phyloP scores from a whole-genome alignment of 2,888 invertebrate species.

The Polymixis flavicincta region DNA sequence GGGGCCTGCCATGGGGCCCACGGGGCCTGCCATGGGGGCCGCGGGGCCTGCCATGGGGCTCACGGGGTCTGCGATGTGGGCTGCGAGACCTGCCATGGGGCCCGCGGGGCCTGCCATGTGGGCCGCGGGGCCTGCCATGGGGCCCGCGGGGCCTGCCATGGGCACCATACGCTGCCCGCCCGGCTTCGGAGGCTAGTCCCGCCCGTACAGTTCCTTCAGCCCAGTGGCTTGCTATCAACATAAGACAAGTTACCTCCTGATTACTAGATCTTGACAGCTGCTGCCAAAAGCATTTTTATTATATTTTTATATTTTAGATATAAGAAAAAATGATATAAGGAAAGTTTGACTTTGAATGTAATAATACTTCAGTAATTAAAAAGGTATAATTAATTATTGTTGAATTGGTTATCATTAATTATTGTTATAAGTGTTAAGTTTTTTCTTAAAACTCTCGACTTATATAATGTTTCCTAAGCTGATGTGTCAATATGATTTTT shows the following conservation, averaged over 20 bases:
- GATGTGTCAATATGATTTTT: background rate
- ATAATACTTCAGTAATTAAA: conserved; percentile 10
- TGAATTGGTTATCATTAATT: background rate
- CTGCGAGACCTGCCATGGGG: background rate
- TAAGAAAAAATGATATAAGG: conserved; percentile 13
- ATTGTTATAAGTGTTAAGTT: conserved; percentile 22
- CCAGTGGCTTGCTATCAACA: background rate
- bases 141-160: background rate
- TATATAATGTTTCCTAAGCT: conserved; percentile 2
- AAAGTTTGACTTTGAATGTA: conserved; percentile 27
- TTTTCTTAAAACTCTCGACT: conserved; percentile 9
- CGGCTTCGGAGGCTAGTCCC: conserved; percentile 57
- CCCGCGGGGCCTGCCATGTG: background rate
- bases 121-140: background rate
- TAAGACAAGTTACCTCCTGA: conserved; percentile 29
- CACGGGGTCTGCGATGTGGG: no score
- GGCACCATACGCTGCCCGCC: conserved; percentile 59
- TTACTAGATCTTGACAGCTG: conserved; percentile 16
- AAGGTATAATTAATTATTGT: conserved; percentile 1
- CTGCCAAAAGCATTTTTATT: conserved; percentile 18
- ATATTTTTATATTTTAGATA: conserved; percentile 27
- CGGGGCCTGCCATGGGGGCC: no score
- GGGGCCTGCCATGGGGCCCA: background rate
- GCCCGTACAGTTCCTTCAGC: background rate
- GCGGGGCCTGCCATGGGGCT: no score